Conservation (phyloP, 2,888 invertebrate genomes). For the Amphipyra tragopoginis region DNA sequence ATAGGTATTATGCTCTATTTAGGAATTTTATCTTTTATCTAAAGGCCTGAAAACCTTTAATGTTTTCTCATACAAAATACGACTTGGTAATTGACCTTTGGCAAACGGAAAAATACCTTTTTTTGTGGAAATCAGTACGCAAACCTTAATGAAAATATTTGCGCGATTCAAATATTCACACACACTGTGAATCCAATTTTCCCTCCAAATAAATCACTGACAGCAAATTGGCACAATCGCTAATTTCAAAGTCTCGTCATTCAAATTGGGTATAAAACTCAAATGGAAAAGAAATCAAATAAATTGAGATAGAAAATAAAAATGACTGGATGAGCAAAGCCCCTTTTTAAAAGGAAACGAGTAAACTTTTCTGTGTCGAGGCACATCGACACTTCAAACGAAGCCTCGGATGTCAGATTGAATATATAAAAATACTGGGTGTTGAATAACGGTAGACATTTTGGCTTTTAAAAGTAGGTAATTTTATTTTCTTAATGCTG, state of each 20-base stretch:
- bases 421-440: conserved; percentile 22
- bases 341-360: conserved; percentile 38
- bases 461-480: conserved; percentile 13
- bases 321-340: conserved; percentile 32
- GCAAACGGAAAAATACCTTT: not conserved
- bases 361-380: conserved; percentile 25
- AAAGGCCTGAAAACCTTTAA: conserved; percentile 2
- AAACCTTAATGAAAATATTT: conserved; percentile 2
- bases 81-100: not conserved
- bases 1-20: not conserved
- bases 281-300: conserved; percentile 44
- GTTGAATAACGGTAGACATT: conserved; percentile 14
- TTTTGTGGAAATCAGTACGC: not conserved
- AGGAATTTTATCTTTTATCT: conserved; percentile 3
- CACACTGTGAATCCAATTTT: not conserved
- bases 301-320: conserved; percentile 35
- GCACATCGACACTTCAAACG: conserved; percentile 25
- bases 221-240: conserved; percentile 1
- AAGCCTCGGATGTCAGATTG: conserved; percentile 11
- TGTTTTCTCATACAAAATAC: not conserved
- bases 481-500: conserved; percentile 13
- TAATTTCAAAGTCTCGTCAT: conserved; percentile 7
- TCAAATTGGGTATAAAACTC: conserved; percentile 35
- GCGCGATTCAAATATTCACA: not conserved
- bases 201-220: not conserved